phyloP scores from a whole-genome alignment of 2,888 invertebrate species.

The Pachycephus smyrnensis region DNA sequence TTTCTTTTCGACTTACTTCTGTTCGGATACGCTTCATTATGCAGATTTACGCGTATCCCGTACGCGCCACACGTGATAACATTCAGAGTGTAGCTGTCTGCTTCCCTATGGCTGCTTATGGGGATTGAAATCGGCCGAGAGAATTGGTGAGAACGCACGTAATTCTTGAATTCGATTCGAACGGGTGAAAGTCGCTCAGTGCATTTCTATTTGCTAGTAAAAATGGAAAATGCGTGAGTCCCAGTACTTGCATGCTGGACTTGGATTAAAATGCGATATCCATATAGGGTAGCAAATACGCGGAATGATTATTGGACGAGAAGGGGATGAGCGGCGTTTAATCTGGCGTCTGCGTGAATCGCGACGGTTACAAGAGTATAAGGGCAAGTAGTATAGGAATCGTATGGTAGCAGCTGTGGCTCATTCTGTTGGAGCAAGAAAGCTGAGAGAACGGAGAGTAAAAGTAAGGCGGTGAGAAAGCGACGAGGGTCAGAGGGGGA shows the following conservation, averaged over 20 bases:
- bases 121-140: neutral
- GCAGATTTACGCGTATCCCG: neutral
- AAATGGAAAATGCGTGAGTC: neutral
- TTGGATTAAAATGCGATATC: neutral
- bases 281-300: neutral
- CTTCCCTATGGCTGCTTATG: neutral
- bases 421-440: neutral
- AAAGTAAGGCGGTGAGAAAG: constrained; percentile 10
- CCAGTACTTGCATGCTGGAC: neutral
- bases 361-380: neutral
- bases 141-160: neutral
- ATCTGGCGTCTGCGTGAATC: neutral
- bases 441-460: neutral
- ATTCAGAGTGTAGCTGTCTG: neutral
- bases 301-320: neutral
- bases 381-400: neutral
- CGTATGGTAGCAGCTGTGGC: neutral
- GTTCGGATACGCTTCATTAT: neutral
- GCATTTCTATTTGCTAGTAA: neutral
- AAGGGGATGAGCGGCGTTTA: neutral
- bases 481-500: neutral
- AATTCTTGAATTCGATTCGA: neutral
- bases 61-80: neutral
- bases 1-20: neutral
- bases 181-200: neutral